A percentile compares a stretch with the other conserved stretches of the same genome.
Conservation (phyloP, 2,888 invertebrate genomes). For the Crematogaster levior region DNA sequence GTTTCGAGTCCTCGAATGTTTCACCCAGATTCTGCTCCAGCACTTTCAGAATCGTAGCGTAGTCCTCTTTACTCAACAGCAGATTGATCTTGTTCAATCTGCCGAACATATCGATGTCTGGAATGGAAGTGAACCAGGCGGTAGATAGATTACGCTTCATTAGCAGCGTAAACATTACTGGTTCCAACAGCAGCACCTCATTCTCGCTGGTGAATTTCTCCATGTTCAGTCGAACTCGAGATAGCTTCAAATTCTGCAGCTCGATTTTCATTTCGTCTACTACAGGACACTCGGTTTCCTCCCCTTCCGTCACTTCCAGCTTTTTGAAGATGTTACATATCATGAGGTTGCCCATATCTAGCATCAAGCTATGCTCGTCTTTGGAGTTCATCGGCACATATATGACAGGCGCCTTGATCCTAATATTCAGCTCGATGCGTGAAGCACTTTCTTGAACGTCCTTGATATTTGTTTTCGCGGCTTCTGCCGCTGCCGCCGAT, state of each 20-base stretch:
- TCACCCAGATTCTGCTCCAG: conserved; percentile 95
- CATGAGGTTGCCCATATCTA: conserved; percentile 95
- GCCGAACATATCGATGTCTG: conserved; percentile 94
- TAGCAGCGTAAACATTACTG: conserved; percentile 92
- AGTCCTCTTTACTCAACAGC: conserved; percentile 93
- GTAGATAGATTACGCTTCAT: conserved; percentile 94
- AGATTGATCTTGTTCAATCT: conserved; percentile 92
- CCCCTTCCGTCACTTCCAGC: conserved; percentile 74
- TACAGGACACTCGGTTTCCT: conserved; percentile 88
- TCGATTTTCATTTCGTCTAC: conserved; percentile 94
- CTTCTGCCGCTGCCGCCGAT: conserved; percentile 96
- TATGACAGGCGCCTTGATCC: conserved; percentile 93
- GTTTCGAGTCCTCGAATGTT: conserved; percentile 85
- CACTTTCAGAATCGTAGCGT: conserved; percentile 93
- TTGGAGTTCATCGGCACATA: conserved; percentile 95
- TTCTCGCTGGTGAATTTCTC: conserved; percentile 83
- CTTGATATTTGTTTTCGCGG: conserved; percentile 94
- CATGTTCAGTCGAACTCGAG: conserved; percentile 88
- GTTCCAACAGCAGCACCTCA: conserved; percentile 90
- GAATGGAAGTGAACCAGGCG: conserved; percentile 92
- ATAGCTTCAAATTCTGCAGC: conserved; percentile 92
- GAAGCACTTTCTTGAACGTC: conserved; percentile 94
- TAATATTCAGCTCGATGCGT: conserved; percentile 89
- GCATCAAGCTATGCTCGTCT: conserved; percentile 91
- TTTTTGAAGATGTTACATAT: conserved; percentile 81